Percentiles rank a stretch among this genome's conserved stretches.
These are phyloP conservation scores for Caracal caracal DNA, from an alignment of 2,113 vertebrate species.

Conservation along the genomic window DNA sequence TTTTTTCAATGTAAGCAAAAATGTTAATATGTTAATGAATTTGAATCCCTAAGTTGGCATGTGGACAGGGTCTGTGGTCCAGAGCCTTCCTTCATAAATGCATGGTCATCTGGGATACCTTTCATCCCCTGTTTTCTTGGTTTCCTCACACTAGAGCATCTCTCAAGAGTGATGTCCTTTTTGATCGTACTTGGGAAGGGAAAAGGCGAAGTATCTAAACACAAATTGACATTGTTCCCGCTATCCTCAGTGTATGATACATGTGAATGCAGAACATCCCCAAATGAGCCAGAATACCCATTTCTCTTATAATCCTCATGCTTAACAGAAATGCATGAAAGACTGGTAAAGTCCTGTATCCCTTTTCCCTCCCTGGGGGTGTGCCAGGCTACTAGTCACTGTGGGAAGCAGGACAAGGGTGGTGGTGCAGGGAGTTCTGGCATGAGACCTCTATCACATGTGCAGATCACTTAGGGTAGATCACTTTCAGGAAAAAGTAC, in stretches of 20 bases:
- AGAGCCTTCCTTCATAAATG: background rate
- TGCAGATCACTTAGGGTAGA: background rate
- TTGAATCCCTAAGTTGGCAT: background rate
- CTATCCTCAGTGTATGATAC: background rate
- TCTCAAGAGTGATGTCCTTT: background rate
- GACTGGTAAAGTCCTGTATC: background rate
- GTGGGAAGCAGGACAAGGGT: background rate
- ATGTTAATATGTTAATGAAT: background rate
- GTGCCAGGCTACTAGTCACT: no score
- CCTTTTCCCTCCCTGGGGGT: no score
- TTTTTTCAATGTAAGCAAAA: constrained; percentile 18
- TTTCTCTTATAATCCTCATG: background rate
- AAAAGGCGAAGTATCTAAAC: background rate
- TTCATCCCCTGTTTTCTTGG: background rate
- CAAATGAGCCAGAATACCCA: background rate
- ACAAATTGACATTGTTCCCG: background rate
- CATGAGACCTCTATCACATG: background rate
- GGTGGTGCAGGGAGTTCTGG: background rate
- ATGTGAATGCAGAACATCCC: background rate
- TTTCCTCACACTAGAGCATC: background rate
- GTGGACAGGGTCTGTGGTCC: background rate
- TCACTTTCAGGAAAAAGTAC: background rate
- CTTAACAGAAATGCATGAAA: background rate
- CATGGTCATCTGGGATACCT: background rate
- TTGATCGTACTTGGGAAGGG: background rate